Percentiles rank a stretch among this genome's conserved stretches.
phyloP scores from a whole-genome alignment of 2,113 vertebrate species.

The Apodemus sylvaticus region DNA sequence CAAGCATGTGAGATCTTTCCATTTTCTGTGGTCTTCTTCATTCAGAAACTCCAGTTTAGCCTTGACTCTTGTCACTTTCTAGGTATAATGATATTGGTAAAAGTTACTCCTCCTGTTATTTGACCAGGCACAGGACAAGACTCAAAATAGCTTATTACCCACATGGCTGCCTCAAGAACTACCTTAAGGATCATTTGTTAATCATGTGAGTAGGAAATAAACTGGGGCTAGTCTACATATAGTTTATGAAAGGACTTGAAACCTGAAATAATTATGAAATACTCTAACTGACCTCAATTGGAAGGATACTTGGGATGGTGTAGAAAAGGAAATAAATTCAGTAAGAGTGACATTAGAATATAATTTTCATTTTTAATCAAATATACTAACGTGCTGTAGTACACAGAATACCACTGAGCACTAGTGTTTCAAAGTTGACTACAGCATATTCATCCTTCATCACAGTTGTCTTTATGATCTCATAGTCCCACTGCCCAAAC shows the following conservation, averaged over 20 bases:
- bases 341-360: not conserved
- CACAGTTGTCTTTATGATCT: not conserved
- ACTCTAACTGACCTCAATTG: not conserved
- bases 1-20: no score
- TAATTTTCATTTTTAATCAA: slow-evolving; percentile 26
- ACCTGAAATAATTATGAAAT: not conserved
- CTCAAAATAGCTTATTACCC: not conserved
- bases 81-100: not conserved
- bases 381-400: not conserved
- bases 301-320: not conserved
- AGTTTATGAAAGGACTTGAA: not conserved
- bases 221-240: not conserved
- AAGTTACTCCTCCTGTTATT: not conserved
- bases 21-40: no score
- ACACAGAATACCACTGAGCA: not conserved
- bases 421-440: not conserved
- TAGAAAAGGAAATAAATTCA: not conserved
- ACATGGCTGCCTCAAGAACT: not conserved
- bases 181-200: not conserved
- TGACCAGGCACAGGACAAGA: not conserved
- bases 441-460: not conserved
- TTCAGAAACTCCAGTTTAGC: not conserved
- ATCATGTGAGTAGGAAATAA: not conserved
- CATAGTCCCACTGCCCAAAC: not conserved
- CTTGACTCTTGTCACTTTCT: not conserved